These are phyloP conservation scores for Hydroisotoma schaefferi DNA, from an alignment of 2,888 invertebrate genomes.

Conservation along the genomic window DNA sequence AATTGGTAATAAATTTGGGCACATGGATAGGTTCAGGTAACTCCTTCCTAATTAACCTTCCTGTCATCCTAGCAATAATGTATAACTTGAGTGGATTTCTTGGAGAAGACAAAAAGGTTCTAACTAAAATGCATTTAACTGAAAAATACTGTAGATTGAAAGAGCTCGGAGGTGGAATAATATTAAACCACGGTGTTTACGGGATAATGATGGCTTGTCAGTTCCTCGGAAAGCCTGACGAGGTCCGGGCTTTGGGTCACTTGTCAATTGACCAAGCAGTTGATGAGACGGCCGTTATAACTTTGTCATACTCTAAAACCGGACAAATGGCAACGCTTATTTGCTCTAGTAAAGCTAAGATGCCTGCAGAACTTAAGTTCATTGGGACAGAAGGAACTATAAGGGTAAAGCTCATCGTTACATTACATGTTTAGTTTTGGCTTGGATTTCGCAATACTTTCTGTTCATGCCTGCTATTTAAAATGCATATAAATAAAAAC, in stretches of 20 bases:
- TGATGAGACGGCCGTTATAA: conserved; percentile 64
- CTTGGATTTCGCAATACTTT: no score
- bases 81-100: neutral
- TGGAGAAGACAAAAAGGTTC: no score
- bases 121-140: no score
- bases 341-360: conserved; percentile 7
- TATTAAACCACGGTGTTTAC: conserved; percentile 74
- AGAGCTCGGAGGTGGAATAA: conserved; percentile 70
- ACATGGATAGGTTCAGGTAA: conserved; percentile 36
- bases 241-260: conserved; percentile 66
- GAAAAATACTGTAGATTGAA: neutral
- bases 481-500: no score
- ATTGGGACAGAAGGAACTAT: conserved; percentile 27
- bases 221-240: conserved; percentile 66
- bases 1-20: conserved; percentile 24
- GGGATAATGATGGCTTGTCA: conserved; percentile 68
- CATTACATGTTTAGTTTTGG: no score
- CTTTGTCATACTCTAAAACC: conserved; percentile 52
- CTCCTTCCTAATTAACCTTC: neutral
- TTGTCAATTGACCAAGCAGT: conserved; percentile 62
- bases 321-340: conserved; percentile 14
- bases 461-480: no score
- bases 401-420: no score
- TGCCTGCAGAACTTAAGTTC: conserved; percentile 23
- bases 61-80: neutral